A percentile compares a stretch with the other conserved stretches of the same genome.
Evolutionary conservation across 2,888 invertebrate genomes (phyloP).

Genomic region (Amblyjoppa fuscipennis): DNA sequence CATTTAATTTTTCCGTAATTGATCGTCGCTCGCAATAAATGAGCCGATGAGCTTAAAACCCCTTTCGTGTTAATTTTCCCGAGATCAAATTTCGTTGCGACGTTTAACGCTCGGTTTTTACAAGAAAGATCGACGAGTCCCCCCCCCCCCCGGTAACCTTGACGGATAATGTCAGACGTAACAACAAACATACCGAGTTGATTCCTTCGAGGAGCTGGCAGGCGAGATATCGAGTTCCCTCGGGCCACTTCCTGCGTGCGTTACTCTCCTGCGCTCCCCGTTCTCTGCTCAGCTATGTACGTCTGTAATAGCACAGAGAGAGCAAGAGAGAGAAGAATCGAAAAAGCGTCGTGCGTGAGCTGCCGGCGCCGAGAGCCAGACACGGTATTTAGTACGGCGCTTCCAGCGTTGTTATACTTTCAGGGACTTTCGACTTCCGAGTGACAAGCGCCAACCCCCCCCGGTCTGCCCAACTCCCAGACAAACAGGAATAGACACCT

Average conservation of each 20-base stretch:
- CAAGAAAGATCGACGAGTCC: conserved; percentile 3
- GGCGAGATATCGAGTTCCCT: conserved; percentile 80
- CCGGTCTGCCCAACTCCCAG: conserved; percentile 53
- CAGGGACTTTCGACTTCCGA: conserved; percentile 69
- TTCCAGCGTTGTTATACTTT: conserved; percentile 16
- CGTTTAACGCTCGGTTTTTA: not conserved
- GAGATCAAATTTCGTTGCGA: not conserved
- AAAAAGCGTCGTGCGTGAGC: not conserved
- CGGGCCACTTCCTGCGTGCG: conserved; percentile 76
- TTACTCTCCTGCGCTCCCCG: not conserved
- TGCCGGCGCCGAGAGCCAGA: conserved; percentile 68
- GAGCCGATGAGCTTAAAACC: too few relatives aligned
- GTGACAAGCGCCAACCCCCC: conserved; percentile 77
- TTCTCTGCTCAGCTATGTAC: not conserved
- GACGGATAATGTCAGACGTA: conserved; percentile 69
- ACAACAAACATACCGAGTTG: conserved; percentile 79
- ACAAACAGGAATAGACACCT: conserved; percentile 73
- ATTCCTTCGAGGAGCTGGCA: conserved; percentile 20
- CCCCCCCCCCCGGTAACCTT: not conserved
- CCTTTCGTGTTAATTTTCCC: too few relatives aligned
- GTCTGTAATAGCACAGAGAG: not conserved
- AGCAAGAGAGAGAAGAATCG: not conserved
- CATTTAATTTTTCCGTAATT: too few relatives aligned
- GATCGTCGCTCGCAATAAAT: too few relatives aligned
- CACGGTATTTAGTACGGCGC: conserved; percentile 16